These are phyloP conservation scores for Drosophila lutescens DNA, from an alignment of 2,888 invertebrate genomes.

Conservation along the genomic window DNA sequence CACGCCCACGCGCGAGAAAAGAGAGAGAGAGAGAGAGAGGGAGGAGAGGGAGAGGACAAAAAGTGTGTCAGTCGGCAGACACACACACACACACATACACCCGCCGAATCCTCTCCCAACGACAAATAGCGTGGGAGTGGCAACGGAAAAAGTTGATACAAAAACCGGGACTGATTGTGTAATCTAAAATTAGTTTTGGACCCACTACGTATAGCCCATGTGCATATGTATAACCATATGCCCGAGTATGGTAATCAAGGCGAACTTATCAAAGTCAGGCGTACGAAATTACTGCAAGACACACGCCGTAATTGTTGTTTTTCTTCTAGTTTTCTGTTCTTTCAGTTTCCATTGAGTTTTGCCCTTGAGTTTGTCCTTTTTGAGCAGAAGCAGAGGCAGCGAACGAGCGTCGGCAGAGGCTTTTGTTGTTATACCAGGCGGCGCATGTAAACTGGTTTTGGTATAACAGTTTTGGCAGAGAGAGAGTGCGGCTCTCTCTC, in stretches of 20 bases:
- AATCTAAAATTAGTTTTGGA: constrained; percentile 33
- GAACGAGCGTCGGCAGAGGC: constrained; percentile 33
- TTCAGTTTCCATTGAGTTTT: constrained; percentile 42
- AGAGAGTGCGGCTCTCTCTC: constrained; percentile 4
- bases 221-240: neutral
- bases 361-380: constrained; percentile 80
- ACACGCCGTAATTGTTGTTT: constrained; percentile 23
- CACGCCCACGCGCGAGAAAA: constrained; percentile 20
- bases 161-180: constrained; percentile 25
- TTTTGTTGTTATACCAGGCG: constrained; percentile 64
- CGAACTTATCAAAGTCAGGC: constrained; percentile 41
- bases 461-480: constrained; percentile 58
- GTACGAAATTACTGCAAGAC: constrained; percentile 28
- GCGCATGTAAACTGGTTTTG: constrained; percentile 61
- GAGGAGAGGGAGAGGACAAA: constrained; percentile 15
- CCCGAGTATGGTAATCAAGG: constrained; percentile 38
- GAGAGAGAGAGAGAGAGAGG: neutral
- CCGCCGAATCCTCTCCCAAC: constrained; percentile 30
- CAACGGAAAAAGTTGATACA: constrained; percentile 12
- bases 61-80: constrained; percentile 28
- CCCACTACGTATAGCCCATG: neutral
- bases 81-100: neutral
- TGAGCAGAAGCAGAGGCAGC: constrained; percentile 58
- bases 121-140: constrained; percentile 29
- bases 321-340: constrained; percentile 40